phyloP scores from a whole-genome alignment of 1,140 invertebrate species.

The Tetraneura akinire region DNA sequence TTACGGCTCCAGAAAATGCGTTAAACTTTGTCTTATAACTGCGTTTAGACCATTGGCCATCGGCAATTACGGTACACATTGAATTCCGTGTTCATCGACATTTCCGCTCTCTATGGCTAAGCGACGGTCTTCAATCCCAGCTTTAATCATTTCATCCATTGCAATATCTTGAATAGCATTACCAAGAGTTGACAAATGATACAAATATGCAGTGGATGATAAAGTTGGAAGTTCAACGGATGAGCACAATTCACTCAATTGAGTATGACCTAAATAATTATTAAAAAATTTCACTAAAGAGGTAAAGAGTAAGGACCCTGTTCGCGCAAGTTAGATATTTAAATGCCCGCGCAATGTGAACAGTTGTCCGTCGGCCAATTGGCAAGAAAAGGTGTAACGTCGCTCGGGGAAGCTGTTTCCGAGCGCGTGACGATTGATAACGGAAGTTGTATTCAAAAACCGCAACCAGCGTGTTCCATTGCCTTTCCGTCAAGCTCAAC shows the following conservation, averaged over 20 bases:
- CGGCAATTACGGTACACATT: conserved; percentile 56
- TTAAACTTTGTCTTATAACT: conserved; percentile 55
- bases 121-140: conserved; percentile 53
- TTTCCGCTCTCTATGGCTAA: conserved; percentile 52
- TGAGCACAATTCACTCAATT: conserved; percentile 1
- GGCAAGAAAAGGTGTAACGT: too few relatives aligned
- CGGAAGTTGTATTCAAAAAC: background rate
- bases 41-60: too few relatives aligned
- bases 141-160: conserved; percentile 51
- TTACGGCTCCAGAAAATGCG: conserved; percentile 56
- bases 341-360: too few relatives aligned
- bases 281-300: too few relatives aligned
- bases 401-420: too few relatives aligned
- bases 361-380: too few relatives aligned
- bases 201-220: background rate
- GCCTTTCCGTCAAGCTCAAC: background rate
- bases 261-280: background rate
- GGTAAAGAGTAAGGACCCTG: too few relatives aligned
- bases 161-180: background rate
- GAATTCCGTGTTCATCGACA: conserved; percentile 53
- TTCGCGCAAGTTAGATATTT: too few relatives aligned
- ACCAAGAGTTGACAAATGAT: background rate
- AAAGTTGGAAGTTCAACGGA: conserved; percentile 5
- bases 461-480: background rate
- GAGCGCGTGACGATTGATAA: too few relatives aligned